Base-by-base conservation (phyloP, 2,113 vertebrate genomes). In the Toxotes chatareus region DNA sequence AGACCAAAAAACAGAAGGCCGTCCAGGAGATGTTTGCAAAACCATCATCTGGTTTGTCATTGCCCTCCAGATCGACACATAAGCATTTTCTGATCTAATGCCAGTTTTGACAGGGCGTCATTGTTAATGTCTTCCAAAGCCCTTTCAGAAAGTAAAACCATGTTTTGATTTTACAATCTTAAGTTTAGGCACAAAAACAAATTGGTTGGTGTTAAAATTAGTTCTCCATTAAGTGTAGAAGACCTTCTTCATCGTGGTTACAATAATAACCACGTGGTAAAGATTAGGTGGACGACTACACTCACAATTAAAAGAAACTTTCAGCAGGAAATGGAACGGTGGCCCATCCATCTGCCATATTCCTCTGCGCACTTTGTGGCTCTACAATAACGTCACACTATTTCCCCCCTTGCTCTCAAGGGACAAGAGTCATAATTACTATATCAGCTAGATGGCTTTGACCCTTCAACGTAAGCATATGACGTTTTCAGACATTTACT, bases 331-430 rank as follows among this genome's bases (percentile, higher is more conserved):
- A 38, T 27, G 12, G 12, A 36, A 49, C 27, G 17, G 10, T 21
- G 60, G 23, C 27, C 14, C 8, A 59, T 32, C 17, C 17, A 23
- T 56, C 53, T 56, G 9, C 47, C 47, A 10, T 14, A 23, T 81
- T 23, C 36, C 53, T 78, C 10, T 12, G 38, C 53, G 47, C 27
- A 31, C 32, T 36, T 27, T 57, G 56, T 60, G 55, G 14, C 47
- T 73, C 1, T 23, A 56, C 12, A 44, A 34, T 6, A 55, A 72
- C 47, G 1, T 75, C 51, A 36, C 57, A 36, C 32, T 56, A 31
- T n/a, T 12, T 62, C 23, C 60, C 46, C 40, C 44, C 11, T 55
- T 53, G n/a, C 66, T 74, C 76, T 60, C 63, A 23, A 2, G 23
- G 32, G 64, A 51, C 17, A 64, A 5, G 3, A 65, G 10, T 53